Evolutionary conservation across 2,113 vertebrate species (phyloP), one percentile per base, ranked within the genome.

Genomic region (Polypterus bichir): DNA sequence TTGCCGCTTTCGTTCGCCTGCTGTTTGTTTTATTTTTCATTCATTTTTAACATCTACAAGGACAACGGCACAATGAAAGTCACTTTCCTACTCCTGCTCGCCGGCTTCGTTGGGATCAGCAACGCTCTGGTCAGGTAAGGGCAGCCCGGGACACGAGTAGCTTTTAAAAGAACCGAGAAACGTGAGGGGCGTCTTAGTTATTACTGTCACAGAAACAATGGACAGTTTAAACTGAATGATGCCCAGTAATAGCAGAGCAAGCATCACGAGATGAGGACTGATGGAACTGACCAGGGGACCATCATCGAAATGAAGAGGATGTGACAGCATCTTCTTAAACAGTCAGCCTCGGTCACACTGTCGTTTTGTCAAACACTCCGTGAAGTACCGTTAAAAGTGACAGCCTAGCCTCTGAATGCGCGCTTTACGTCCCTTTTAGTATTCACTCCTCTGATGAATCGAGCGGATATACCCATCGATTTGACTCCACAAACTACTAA

Each of bases 121-220:
- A 68, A 83, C 46, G 81, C 79, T 0, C 49, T 86, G 5, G 61
- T 84, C 4, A 68, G 84, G 84, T 86, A 70, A 83, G 77, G 10
- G 9, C 48, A 9, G 9, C 45, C 11, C 7, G 5, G n/a, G 46
- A 4, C 58, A 4, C 6, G 44, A 45, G 46, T 62, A 10, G 9
- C 54, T 46, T 44, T 7, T 52, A 3, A 8, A 44, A 4, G 52
- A 49, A 7, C 45, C 3, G 6, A 46, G 27, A 2, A 10, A 49
- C 10, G 49, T 47, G 44, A 57, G 6, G 6, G 9, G 47, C 48
- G 4, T 9, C 27, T 4, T 6, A 59, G 27, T 7, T 44, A 59
- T 11, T 45, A 3, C 46, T 3, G 4, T 7, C 44, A 4, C 45
- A 2, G 5, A 11, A 27, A 11, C 9, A 55, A 55, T 11, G 6